Base-by-base conservation (phyloP, 2,888 invertebrate genomes). In the Melangyna quadrimaculata region DNA sequence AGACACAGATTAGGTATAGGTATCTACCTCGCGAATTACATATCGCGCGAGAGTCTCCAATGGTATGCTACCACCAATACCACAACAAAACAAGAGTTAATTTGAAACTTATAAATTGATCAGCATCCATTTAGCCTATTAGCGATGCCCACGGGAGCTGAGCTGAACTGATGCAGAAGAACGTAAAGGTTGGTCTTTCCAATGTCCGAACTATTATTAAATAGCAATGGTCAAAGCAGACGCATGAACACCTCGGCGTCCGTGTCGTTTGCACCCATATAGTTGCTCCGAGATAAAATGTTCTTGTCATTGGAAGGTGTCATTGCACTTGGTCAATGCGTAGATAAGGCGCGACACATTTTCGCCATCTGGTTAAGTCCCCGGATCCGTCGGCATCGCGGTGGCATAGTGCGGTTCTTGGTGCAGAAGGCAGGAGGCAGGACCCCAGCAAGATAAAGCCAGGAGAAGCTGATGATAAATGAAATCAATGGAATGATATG, bases 321-420 rank as follows among this genome's bases (percentile, higher is more conserved):
- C 86, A 86, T 86, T 86, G 81, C 81, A 86, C 86, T 86, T 86
- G 86, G 77, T 69, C 77, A 80, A 61, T 67, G 83, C 81, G 86
- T 80, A 86, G 86, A 86, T 86, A 86, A 86, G 81, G 45, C 55
- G 72, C 86, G 81, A 86, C 86, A 86, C 81, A 86, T 78, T 86
- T 80, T 32, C 77, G 71, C 69, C 78, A 78, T 71, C 82, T 72
- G 83, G 63, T 55, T 45, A 14, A 14, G 51, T 12, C 12, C 10
- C 14, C 45, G 48, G 19, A 48, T 35, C 19, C 32, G 29, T 51
- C 17, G 24, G 14, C 7, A 51, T n/a, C 4, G 8, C 3, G 27
- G 24, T 51, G 12, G 7, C 5, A n/a, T n/a, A 51, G 12, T 3
- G 24, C 14, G 14, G 48, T 51, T 24, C 14, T 27, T 19, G 51